These are phyloP conservation scores for Cochlearius cochlearius DNA, from an alignment of 2,113 vertebrate species.

Conservation along the genomic window DNA sequence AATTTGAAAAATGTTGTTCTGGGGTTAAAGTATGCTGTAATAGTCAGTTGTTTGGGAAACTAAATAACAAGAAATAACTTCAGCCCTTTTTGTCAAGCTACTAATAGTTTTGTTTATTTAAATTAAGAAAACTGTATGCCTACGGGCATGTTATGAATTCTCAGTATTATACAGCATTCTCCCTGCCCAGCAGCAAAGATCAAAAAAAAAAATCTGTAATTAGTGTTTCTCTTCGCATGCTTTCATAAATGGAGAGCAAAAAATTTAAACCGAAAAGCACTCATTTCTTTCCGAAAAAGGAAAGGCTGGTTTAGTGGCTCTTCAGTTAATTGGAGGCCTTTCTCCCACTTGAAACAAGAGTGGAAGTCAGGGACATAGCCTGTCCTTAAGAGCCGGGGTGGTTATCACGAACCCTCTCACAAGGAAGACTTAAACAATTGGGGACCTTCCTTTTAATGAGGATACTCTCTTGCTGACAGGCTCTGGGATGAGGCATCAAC, in stretches of 20 bases:
- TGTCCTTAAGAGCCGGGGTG: not conserved
- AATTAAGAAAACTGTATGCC: not conserved
- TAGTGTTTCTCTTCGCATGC: not conserved
- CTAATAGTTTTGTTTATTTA: constrained; percentile 27
- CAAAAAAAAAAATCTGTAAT: not conserved
- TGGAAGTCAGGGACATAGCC: not conserved
- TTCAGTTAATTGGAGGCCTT: not conserved
- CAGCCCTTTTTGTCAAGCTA: not conserved
- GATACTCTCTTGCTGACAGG: not conserved
- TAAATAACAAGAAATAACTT: not conserved
- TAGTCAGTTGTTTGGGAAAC: not conserved
- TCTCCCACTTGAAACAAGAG: not conserved
- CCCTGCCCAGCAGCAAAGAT: not conserved
- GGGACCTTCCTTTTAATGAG: not conserved
- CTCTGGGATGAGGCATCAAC: not conserved
- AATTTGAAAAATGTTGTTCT: constrained; percentile 10
- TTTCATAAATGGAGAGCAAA: not conserved
- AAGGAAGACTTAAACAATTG: not conserved
- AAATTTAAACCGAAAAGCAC: not conserved
- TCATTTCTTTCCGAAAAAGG: not conserved
- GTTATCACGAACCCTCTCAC: not conserved
- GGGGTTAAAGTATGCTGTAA: not conserved
- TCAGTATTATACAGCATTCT: not conserved
- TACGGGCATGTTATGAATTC: not conserved
- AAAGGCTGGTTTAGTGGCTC: not conserved